A percentile compares a stretch with the other conserved stretches of the same genome.
These are phyloP conservation scores for Drosophila maculinotata DNA, from an alignment of 2,888 invertebrate species.

Conservation along the genomic window DNA sequence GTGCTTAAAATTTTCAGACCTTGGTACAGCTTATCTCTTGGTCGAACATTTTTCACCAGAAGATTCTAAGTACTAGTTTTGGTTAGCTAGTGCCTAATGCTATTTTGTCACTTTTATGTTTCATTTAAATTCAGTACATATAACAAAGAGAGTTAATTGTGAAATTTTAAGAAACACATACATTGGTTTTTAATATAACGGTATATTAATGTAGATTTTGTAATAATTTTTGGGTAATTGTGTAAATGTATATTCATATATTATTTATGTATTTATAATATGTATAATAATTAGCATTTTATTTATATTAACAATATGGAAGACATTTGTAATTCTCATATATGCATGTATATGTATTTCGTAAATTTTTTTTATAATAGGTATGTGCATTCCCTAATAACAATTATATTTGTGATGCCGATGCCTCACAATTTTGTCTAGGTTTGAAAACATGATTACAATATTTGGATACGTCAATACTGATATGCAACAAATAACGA, in stretches of 20 bases:
- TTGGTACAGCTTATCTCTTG: slow-evolving; percentile 1
- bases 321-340: slow-evolving; percentile 81
- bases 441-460: slow-evolving; percentile 50
- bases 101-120: slow-evolving; percentile 2
- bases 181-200: neutral
- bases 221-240: slow-evolving; percentile 31
- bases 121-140: neutral
- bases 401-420: slow-evolving; percentile 27
- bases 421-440: slow-evolving; percentile 35
- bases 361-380: slow-evolving; percentile 45
- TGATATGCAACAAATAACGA: slow-evolving; percentile 58
- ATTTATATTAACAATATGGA: slow-evolving; percentile 81
- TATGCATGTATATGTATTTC: slow-evolving; percentile 46
- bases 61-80: neutral
- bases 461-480: slow-evolving; percentile 56
- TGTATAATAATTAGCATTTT: slow-evolving; percentile 43
- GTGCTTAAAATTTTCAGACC: neutral
- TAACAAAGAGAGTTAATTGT: slow-evolving; percentile 5
- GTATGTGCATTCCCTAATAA: slow-evolving; percentile 35
- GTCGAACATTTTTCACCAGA: neutral
- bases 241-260: slow-evolving; percentile 44
- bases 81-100: neutral
- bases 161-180: slow-evolving; percentile 6
- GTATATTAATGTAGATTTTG: slow-evolving; percentile 8
- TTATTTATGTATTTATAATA: slow-evolving; percentile 47